Base-by-base conservation (phyloP, 1,140 invertebrate species). In the Drosophila pandora region DNA sequence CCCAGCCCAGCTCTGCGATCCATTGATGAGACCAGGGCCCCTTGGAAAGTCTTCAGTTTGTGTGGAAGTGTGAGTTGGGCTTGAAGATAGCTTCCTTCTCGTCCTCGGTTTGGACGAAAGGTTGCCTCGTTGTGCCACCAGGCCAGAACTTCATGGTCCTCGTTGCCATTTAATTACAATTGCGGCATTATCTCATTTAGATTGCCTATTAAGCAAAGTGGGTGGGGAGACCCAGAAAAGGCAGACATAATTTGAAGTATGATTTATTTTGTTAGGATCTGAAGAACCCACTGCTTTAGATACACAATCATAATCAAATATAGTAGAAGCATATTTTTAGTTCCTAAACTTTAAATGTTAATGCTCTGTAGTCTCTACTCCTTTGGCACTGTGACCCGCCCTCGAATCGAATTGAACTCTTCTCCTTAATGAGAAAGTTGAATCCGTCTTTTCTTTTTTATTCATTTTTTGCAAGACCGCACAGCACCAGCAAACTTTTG, bases 81-180 rank as follows among this genome's bases (percentile, higher is more conserved):
- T 73, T 53, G 47, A 9, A 70, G 68, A 39, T 58, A 39, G 65
- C 39, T 61, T 56, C 12, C 28, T 67, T 28, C 37, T 9, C 41
- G 13, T 41, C 23, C 22, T 45, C n/a, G 32, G 65, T n/a, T 48
- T 8, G 61, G 48, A 55, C 43, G 47, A 71, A 72, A 69, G 63
- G 61, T 63, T 84, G 73, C 5, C 7, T 21, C 9, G 12, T 2
- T 17, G 13, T 21, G 48, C 60, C 56, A 50, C 57, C 63, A 50
- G 69, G 9, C 41, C 68, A 73, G 17, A 21, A 5, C 17, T 17
- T 12, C 34, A 34, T 47, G 17, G 34, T 32, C 49, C 56, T 69
- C 43, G 68, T 85, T 90, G 75, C 88, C 62, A 90, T 90, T 90
- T 90, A 90, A 90, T 90, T 90, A 87, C 75, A 87, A 72, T 84